Base-by-base conservation (phyloP, 64 coral and sea anemone species). In the Catalaphyllia jardinei region DNA sequence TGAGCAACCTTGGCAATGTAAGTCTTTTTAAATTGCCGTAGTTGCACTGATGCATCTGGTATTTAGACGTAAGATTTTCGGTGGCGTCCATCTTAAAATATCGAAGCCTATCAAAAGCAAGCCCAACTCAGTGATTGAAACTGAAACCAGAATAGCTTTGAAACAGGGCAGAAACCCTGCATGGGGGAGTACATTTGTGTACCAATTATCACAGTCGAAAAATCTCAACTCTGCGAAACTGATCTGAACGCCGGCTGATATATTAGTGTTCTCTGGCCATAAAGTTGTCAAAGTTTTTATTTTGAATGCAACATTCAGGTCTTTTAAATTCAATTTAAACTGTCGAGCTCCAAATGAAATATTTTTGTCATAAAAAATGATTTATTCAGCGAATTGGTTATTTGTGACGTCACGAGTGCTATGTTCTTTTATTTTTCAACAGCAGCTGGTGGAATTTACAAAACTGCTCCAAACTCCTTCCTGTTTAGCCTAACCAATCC, bases 401-500 rank as follows among this genome's bases (percentile, higher is more conserved):
- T 57, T 59, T 25, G 50, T 80, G 24, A 25, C 8, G 0, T n/a
- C 29, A 60, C 25, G 29, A 22, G 1, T 60, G 18, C 59, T 60
- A 4, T 27, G 28, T 82, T 13, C n/a, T n/a, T n/a, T n/a, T n/a
- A n/a, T 31, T 2, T 39, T 59, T 33, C 19, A 64, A 59, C 27
- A 69, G 31, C 67, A 10, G 14, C 19, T 85, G 67, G 57, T 52
- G 17, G 81, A 85, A 39, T 27, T 24, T 69, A 22, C 55, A 67
- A 63, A 30, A n/a, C 67, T 65, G 75, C 89, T 91, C 61, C 67
- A 91, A 80, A 57, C 54, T 57, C 54, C 54, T 57, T 57, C 54
- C 54, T 57, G 54, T 57, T 57, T 57, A 57, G 54, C 72, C 82
- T 91, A 33, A 74, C 54, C 15, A 91, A 91, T 76, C 19, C 79